Conservation (phyloP, 1,140 invertebrate genomes). For the Platorchestia sp. region DNA sequence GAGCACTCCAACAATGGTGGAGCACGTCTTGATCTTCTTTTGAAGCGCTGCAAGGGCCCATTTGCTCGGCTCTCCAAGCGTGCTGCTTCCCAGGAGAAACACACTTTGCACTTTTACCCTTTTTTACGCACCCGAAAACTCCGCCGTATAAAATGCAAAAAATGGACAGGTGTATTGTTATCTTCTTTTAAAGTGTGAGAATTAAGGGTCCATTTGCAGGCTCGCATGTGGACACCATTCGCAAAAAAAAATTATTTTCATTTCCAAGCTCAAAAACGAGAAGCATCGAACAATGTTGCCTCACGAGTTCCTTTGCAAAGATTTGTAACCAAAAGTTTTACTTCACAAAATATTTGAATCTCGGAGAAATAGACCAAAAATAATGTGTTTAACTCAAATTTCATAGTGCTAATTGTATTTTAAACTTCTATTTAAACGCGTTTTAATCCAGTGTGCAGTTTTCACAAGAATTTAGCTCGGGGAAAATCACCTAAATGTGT, state of each 20-base stretch:
- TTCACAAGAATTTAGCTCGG: too few species aligned
- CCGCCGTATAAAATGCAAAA: neutral
- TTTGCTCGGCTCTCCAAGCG: neutral
- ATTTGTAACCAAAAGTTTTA: neutral
- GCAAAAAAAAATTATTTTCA: neutral
- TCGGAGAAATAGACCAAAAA: neutral
- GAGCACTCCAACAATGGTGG: conserved; percentile 30
- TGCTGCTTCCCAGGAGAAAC: neutral
- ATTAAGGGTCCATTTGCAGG: neutral
- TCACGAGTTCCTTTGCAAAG: neutral
- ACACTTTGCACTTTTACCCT: neutral
- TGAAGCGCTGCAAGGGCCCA: conserved; percentile 31
- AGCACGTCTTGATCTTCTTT: conserved; percentile 44
- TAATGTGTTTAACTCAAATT: neutral
- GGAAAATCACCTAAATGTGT: too few species aligned
- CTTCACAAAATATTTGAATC: neutral
- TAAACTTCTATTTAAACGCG: too few species aligned
- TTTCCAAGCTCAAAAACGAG: neutral
- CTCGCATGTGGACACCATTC: neutral
- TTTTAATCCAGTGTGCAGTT: too few species aligned
- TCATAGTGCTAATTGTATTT: too few species aligned
- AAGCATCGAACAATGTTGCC: neutral
- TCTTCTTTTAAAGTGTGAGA: neutral
- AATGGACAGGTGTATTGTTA: neutral
- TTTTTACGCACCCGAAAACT: neutral